phyloP scores from a whole-genome alignment of 2,797 vertebrate species.

The Coranthus polyacanthus region DNA sequence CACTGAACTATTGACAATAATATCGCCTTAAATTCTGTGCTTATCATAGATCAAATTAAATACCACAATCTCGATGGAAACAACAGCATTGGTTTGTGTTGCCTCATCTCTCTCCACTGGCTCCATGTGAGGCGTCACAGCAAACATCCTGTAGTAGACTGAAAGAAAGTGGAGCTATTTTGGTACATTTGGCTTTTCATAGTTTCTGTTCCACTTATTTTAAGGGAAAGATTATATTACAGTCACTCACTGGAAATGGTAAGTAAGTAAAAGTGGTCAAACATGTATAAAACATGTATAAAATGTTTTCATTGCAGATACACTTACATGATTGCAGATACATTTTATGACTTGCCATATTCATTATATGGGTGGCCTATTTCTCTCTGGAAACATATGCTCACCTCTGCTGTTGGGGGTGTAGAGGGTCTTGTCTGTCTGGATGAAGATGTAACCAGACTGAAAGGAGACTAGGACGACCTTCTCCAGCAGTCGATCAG shows the following conservation, averaged over 20 bases:
- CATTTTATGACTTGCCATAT: too few relatives aligned
- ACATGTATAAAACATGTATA: too few relatives aligned
- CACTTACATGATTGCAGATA: too few relatives aligned
- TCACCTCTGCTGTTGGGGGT: conserved; percentile 84
- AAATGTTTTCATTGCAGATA: too few relatives aligned
- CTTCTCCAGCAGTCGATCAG: conserved; percentile 77
- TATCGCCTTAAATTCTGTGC: too few relatives aligned
- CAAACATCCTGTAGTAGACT: conserved; percentile 80
- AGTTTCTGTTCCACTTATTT: not conserved
- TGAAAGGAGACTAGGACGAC: conserved; percentile 85
- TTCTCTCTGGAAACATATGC: too few relatives aligned
- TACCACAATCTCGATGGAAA: conserved; percentile 78
- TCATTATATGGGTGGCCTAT: too few relatives aligned
- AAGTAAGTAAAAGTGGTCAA: too few relatives aligned
- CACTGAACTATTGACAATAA: too few relatives aligned
- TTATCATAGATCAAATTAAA: not conserved
- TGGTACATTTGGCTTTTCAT: not conserved
- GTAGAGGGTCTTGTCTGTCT: conserved; percentile 89
- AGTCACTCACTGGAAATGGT: too few relatives aligned
- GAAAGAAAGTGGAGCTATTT: not conserved
- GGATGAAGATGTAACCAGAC: conserved; percentile 86
- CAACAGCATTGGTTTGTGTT: conserved; percentile 24
- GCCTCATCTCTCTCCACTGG: conserved; percentile 48
- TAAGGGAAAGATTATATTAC: too few relatives aligned
- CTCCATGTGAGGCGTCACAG: conserved; percentile 69